Percentiles rank a stretch among this genome's conserved stretches.
Conservation (phyloP, 2,888 invertebrate genomes). For the Trissolcus brochymenae region DNA sequence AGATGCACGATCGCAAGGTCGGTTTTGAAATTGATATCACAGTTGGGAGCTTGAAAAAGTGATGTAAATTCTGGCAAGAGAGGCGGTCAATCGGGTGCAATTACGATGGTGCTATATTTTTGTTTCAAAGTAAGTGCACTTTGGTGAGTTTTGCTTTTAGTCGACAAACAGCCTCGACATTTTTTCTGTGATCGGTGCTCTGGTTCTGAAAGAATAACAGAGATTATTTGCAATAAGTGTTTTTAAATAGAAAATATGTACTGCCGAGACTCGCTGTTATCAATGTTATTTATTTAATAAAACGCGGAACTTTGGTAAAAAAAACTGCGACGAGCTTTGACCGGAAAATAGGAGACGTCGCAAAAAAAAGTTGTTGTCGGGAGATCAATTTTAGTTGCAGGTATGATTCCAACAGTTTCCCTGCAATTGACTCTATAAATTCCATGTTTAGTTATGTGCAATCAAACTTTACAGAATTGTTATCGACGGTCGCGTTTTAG, state of each 20-base stretch:
- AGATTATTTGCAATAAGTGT: slow-evolving; percentile 56
- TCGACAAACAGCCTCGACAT: slow-evolving; percentile 53
- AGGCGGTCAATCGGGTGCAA: no score
- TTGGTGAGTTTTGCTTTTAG: slow-evolving; percentile 53
- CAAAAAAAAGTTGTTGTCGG: not conserved
- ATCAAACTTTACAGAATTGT: no score
- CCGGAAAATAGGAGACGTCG: not conserved
- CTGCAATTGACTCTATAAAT: no score
- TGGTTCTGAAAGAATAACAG: slow-evolving; percentile 46
- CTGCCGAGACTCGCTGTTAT: slow-evolving; percentile 50
- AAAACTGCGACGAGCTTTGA: not conserved
- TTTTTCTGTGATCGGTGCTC: slow-evolving; percentile 55
- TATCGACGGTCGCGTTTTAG: slow-evolving; percentile 18
- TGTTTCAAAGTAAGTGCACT: slow-evolving; percentile 51
- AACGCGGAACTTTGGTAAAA: slow-evolving; percentile 13
- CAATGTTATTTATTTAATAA: slow-evolving; percentile 52
- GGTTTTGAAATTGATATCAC: not conserved
- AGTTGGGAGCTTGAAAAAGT: not conserved
- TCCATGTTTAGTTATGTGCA: no score
- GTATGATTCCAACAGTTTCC: no score
- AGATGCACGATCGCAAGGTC: not conserved
- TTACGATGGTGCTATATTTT: slow-evolving; percentile 44
- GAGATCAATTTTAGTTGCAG: no score
- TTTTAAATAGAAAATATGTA: slow-evolving; percentile 43
- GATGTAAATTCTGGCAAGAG: no score